Percentiles rank a stretch among this genome's conserved stretches.
These are phyloP conservation scores for Centruroides sculpturatus DNA, from an alignment of 1,140 invertebrate genomes.

Conservation along the genomic window DNA sequence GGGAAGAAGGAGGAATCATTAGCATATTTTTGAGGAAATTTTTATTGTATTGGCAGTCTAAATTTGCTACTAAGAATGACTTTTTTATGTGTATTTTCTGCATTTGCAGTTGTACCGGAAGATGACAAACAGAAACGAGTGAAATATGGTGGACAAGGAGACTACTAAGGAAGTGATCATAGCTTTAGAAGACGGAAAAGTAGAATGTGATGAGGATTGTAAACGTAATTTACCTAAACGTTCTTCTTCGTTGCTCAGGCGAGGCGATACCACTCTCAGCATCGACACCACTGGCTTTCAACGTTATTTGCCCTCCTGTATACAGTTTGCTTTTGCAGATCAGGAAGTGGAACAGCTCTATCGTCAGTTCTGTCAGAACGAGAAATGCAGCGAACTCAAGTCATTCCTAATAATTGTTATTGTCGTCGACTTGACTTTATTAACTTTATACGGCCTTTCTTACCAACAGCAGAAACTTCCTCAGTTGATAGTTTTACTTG, in stretches of 20 bases:
- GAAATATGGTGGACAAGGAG: too few relatives aligned
- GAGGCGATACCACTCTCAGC: slow-evolving; percentile 15
- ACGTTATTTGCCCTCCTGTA: slow-evolving; percentile 20
- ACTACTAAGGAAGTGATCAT: too few relatives aligned
- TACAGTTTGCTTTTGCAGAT: slow-evolving; percentile 23
- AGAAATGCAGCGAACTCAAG: slow-evolving; percentile 20
- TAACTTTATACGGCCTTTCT: not conserved
- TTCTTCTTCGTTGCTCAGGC: not conserved
- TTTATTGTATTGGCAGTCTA: too few relatives aligned
- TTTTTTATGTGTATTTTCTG: too few relatives aligned
- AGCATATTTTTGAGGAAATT: too few relatives aligned
- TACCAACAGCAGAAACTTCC: not conserved
- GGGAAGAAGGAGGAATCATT: too few relatives aligned
- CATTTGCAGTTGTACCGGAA: too few relatives aligned
- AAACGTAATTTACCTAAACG: not conserved
- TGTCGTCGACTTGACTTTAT: slow-evolving; percentile 16
- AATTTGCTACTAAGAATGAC: too few relatives aligned
- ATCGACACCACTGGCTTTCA: slow-evolving; percentile 21
- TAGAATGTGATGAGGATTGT: too few relatives aligned
- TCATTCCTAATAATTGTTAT: slow-evolving; percentile 15
- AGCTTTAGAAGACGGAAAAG: too few relatives aligned
- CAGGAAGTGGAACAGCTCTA: slow-evolving; percentile 21
- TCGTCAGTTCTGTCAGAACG: slow-evolving; percentile 22
- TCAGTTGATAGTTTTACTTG: slow-evolving; percentile 1
- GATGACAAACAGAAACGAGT: too few relatives aligned